phyloP scores from a whole-genome alignment of 2,113 vertebrate genomes.

The Halcyon senegalensis region DNA sequence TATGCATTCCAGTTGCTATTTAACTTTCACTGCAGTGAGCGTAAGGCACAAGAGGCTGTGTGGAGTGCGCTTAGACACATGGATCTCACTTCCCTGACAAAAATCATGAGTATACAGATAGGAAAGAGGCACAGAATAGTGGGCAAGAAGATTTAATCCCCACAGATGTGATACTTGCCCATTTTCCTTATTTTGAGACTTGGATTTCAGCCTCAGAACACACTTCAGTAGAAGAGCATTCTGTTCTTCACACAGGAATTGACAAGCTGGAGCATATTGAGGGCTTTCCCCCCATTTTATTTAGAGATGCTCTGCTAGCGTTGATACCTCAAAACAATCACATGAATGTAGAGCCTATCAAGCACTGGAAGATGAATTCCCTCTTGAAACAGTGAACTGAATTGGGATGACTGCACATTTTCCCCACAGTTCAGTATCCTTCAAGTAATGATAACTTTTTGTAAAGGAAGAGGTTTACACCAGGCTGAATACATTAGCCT shows the following conservation, averaged over 20 bases:
- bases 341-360: background rate
- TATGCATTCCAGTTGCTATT: background rate
- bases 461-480: background rate
- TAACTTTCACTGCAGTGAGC: background rate
- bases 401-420: background rate
- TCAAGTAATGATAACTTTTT: background rate
- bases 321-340: background rate
- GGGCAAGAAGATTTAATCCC: background rate
- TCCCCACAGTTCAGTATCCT: background rate
- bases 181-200: background rate
- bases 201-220: background rate
- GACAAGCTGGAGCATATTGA: background rate
- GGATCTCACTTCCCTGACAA: background rate
- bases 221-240: background rate
- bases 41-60: background rate
- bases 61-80: background rate
- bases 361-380: background rate
- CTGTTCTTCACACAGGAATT: background rate
- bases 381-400: background rate
- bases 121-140: background rate
- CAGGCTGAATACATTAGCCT: background rate
- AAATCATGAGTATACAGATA: background rate
- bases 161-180: background rate
- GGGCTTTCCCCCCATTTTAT: background rate
- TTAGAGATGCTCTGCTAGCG: background rate